These are phyloP conservation scores for Conus betulinus DNA, from an alignment of 1,140 invertebrate genomes.

Conservation along the genomic window DNA sequence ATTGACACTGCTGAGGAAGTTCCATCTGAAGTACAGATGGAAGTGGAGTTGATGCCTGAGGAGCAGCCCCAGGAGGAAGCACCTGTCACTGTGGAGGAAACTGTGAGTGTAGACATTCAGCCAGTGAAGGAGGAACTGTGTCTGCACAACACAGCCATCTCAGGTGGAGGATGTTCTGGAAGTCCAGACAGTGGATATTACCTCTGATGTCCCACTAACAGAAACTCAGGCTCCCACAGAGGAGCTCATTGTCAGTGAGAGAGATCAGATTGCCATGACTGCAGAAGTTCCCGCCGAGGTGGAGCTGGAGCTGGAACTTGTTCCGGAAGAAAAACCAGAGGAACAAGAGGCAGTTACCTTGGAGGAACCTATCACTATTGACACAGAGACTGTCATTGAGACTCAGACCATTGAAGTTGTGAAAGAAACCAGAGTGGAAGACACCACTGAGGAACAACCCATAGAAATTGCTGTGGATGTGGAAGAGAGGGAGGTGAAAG, in stretches of 20 bases:
- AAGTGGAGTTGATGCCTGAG: constrained; percentile 37
- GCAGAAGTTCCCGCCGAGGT: constrained; percentile 41
- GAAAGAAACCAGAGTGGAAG: constrained; percentile 31
- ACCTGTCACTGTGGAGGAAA: constrained; percentile 39
- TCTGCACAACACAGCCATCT: neutral
- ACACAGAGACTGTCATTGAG: constrained; percentile 44
- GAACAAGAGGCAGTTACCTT: constrained; percentile 49
- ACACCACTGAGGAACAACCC: constrained; percentile 36
- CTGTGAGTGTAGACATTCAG: constrained; percentile 34
- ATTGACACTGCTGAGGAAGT: constrained; percentile 41
- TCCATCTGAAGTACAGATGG: constrained; percentile 43
- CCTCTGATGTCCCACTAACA: constrained; percentile 36
- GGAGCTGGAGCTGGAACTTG: constrained; percentile 38
- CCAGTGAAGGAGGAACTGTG: constrained; percentile 28
- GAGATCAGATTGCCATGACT: constrained; percentile 39
- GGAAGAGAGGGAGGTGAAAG: constrained; percentile 29
- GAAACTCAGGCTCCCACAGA: constrained; percentile 46
- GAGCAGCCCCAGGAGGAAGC: constrained; percentile 39
- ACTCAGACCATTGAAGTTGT: constrained; percentile 37
- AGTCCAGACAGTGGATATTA: constrained; percentile 40
- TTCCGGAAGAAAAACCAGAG: constrained; percentile 46
- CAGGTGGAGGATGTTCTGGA: constrained; percentile 41
- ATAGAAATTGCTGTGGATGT: constrained; percentile 33
- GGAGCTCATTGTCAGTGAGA: constrained; percentile 34
- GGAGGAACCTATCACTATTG: constrained; percentile 36